phyloP scores from a whole-genome alignment of 2,888 invertebrate genomes.

The Drosophila rellima region DNA sequence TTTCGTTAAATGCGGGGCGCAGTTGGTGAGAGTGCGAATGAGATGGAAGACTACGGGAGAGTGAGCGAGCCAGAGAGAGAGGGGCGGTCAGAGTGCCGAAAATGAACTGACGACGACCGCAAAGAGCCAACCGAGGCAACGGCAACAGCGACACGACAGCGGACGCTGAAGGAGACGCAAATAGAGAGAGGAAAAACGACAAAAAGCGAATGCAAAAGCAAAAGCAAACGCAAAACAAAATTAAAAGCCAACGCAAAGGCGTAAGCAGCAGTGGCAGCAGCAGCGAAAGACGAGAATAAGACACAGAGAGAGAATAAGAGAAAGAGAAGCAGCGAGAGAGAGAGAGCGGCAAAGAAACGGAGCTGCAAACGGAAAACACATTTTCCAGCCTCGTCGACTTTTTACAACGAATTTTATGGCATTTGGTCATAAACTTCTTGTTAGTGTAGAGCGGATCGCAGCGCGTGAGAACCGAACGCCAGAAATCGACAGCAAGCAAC shows the following conservation, averaged over 20 bases:
- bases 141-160: constrained; percentile 26
- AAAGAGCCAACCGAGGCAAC: constrained; percentile 54
- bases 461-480: constrained; percentile 71
- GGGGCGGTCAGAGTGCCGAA: constrained; percentile 53
- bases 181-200: constrained; percentile 24
- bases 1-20: constrained; percentile 1
- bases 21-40: constrained; percentile 25
- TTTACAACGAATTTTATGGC: constrained; percentile 86
- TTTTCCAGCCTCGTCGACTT: constrained; percentile 82
- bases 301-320: constrained; percentile 14
- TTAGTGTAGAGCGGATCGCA: constrained; percentile 84
- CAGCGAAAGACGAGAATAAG: constrained; percentile 32
- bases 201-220: constrained; percentile 39
- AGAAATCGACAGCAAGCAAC: constrained; percentile 50
- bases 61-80: constrained; percentile 32
- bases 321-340: constrained; percentile 6
- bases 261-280: constrained; percentile 7
- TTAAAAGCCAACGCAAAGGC: constrained; percentile 45
- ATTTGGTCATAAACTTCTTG: constrained; percentile 86
- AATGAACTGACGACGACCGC: constrained; percentile 48
- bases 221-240: constrained; percentile 57
- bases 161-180: constrained; percentile 14
- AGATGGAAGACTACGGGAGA: constrained; percentile 31
- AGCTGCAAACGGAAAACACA: constrained; percentile 76
- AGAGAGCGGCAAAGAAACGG: constrained; percentile 21